A percentile compares a stretch with the other conserved stretches of the same genome.
phyloP scores from a whole-genome alignment of 2,113 vertebrate genomes.

The Dissostichus mawsoni region DNA sequence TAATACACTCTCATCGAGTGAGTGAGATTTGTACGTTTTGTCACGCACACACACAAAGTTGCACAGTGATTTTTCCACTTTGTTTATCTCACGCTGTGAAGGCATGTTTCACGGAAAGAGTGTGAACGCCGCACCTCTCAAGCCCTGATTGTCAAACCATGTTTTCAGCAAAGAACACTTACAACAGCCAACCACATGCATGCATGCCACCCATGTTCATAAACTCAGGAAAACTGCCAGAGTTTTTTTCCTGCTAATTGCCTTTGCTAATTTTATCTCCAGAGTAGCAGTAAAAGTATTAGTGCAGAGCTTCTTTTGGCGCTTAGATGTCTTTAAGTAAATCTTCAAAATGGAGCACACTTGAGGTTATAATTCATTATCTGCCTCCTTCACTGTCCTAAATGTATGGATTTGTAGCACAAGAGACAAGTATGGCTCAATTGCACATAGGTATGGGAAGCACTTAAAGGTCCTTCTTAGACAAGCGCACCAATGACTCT shows the following conservation, averaged over 20 bases:
- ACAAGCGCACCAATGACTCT: slow-evolving; percentile 4
- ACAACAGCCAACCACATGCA: slow-evolving; percentile 18
- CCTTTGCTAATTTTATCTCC: slow-evolving; percentile 72
- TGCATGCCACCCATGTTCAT: slow-evolving; percentile 47
- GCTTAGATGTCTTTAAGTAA: slow-evolving; percentile 60
- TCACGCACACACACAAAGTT: slow-evolving; percentile 39
- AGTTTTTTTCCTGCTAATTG: slow-evolving; percentile 74
- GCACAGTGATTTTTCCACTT: slow-evolving; percentile 35
- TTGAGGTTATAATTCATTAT: slow-evolving; percentile 17
- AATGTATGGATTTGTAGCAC: not conserved
- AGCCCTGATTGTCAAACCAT: slow-evolving; percentile 43
- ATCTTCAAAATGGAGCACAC: not conserved
- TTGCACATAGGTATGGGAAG: rapidly evolving
- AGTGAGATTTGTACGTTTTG: slow-evolving; percentile 48
- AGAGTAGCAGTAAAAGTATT: slow-evolving; percentile 57
- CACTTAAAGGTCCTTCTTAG: not conserved
- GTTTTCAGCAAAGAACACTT: slow-evolving; percentile 35
- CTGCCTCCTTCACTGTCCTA: not conserved
- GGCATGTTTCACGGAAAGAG: slow-evolving; percentile 56
- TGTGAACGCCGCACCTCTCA: slow-evolving; percentile 62
- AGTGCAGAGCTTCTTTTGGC: slow-evolving; percentile 49
- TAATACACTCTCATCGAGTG: slow-evolving; percentile 30
- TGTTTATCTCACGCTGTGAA: slow-evolving; percentile 52
- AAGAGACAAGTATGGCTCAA: not conserved
- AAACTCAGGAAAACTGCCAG: slow-evolving; percentile 49